Evolutionary conservation across 2,888 invertebrate species (phyloP).

Genomic region (Dynastes maya): DNA sequence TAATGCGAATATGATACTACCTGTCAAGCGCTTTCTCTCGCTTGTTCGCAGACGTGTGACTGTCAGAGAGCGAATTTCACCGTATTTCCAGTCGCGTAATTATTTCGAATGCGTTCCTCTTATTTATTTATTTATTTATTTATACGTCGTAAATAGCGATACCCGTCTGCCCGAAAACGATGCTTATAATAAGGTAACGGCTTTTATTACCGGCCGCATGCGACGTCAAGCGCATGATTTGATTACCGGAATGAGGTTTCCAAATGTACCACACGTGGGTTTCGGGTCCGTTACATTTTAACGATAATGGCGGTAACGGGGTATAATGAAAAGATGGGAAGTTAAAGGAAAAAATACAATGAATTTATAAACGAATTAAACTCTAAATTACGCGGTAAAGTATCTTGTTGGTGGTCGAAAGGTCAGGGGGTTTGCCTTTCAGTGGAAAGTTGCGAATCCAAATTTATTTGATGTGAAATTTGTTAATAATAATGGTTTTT

Average conservation of each 20-base stretch:
- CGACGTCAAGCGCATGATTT: not conserved
- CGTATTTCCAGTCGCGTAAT: not conserved
- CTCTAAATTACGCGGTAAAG: too few relatives aligned
- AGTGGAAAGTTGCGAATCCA: too few relatives aligned
- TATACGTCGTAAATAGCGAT: not conserved
- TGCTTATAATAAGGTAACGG: not conserved
- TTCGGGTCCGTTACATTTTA: not conserved
- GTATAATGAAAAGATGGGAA: slow-evolving; percentile 1
- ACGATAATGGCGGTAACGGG: not conserved
- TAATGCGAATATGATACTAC: slow-evolving; percentile 18
- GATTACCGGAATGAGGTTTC: slow-evolving; percentile 1
- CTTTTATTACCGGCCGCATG: not conserved
- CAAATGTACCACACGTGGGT: too few relatives aligned
- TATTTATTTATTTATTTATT: too few relatives aligned
- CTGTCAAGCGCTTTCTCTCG: not conserved
- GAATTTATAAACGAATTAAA: too few relatives aligned
- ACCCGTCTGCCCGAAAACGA: not conserved
- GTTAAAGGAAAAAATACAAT: too few relatives aligned
- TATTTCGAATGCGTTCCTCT: not conserved
- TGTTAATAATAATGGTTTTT: too few relatives aligned
- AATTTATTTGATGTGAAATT: too few relatives aligned
- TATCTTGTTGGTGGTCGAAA: too few relatives aligned
- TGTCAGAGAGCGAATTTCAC: not conserved
- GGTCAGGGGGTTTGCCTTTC: too few relatives aligned
- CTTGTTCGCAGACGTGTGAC: not conserved